phyloP scores from a whole-genome alignment of 2,888 invertebrate genomes.

The Drosophila meridionalis region DNA sequence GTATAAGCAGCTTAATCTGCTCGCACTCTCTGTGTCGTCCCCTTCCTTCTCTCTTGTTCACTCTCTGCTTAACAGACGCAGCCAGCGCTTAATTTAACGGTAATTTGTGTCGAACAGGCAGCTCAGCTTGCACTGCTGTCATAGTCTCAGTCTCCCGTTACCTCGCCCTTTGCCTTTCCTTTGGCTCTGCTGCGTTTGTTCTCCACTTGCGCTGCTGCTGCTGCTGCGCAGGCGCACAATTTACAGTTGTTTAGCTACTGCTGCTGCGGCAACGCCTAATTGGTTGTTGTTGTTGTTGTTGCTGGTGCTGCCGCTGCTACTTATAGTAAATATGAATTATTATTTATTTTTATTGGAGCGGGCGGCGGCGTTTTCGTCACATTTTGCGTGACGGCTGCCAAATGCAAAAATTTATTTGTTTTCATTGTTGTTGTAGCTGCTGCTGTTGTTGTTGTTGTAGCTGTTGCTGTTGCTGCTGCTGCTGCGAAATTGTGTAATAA shows the following conservation, averaged over 20 bases:
- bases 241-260: conserved; percentile 59
- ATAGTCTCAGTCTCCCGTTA: neutral
- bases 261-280: conserved; percentile 63
- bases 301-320: conserved; percentile 46
- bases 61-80: conserved; percentile 21
- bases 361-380: conserved; percentile 62
- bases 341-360: conserved; percentile 76
- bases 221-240: conserved; percentile 59
- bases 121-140: conserved; percentile 37
- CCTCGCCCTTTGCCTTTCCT: neutral
- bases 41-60: neutral
- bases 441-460: conserved; percentile 52
- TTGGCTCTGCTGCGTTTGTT: conserved; percentile 18
- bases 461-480: conserved; percentile 16
- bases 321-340: conserved; percentile 74
- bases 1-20: conserved; percentile 9
- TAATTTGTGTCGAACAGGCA: conserved; percentile 67
- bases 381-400: conserved; percentile 54
- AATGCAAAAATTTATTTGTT: conserved; percentile 73
- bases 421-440: conserved; percentile 59
- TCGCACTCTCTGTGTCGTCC: neutral
- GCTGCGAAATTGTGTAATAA: conserved; percentile 76
- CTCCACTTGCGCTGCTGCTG: conserved; percentile 18
- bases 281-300: conserved; percentile 42
- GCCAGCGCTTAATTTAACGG: conserved; percentile 72